These are phyloP conservation scores for Acleris emargana DNA, from an alignment of 2,888 invertebrate genomes.

Conservation along the genomic window DNA sequence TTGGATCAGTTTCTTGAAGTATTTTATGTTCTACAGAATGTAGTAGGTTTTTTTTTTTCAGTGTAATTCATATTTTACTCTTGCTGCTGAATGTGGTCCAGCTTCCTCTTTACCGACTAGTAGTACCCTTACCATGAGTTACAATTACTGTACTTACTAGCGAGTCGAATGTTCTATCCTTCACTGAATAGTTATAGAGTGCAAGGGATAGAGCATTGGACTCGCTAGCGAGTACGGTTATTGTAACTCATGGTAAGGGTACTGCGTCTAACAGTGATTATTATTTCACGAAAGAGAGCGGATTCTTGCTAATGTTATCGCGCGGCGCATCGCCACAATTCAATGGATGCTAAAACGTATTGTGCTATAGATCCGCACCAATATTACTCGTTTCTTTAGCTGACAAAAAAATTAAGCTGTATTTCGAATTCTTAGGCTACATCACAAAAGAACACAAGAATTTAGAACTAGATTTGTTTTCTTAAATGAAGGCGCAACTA, in stretches of 20 bases:
- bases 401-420: conserved; percentile 7
- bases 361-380: conserved; percentile 34
- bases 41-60: too few relatives aligned
- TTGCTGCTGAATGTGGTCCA: conserved; percentile 32
- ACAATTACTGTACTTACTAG: too few relatives aligned
- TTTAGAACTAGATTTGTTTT: too few relatives aligned
- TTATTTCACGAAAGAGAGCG: conserved; percentile 67
- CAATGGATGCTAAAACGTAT: conserved; percentile 57
- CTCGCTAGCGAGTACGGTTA: too few relatives aligned
- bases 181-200: too few relatives aligned
- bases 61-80: not conserved
- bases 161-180: too few relatives aligned
- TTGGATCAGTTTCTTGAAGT: too few relatives aligned
- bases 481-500: too few relatives aligned
- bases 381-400: conserved; percentile 19
- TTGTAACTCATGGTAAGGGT: too few relatives aligned
- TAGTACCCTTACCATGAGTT: too few relatives aligned
- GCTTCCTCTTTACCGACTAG: conserved; percentile 43
- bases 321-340: conserved; percentile 55
- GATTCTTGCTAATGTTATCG: conserved; percentile 58
- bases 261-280: conserved; percentile 44
- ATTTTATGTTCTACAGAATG: too few relatives aligned
- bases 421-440: not conserved
- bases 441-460: not conserved
- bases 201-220: too few relatives aligned